Base-by-base conservation (phyloP, 2,888 invertebrate species). In the Xestoiulus laeticollis region DNA sequence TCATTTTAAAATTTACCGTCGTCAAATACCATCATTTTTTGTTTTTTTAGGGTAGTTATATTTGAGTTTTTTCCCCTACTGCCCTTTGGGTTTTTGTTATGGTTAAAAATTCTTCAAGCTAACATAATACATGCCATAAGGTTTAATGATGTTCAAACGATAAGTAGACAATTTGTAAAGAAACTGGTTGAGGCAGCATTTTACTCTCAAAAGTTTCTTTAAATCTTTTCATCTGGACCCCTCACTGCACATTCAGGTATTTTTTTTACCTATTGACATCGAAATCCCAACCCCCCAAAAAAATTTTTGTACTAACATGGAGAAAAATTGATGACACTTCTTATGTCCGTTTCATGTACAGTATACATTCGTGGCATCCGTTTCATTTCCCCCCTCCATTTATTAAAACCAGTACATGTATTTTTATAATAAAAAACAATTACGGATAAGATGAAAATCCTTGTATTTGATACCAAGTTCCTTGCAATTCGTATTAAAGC, bases 161-260 rank as follows among this genome's bases (percentile, higher is more conserved):
- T 59, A 59, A 59, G 59, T 59, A 59, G 59, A 59, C 59, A 59
- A 59, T 59, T 59, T 59, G 59, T 59, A 59, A 59, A 59, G 59
- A 22, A 59, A 59, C 59, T 59, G 59, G 59, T 59, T 59, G 59
- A 59, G 59, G n/a, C 59, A n/a, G 59, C 59, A 59, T 59, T 59
- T 59, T n/a, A 19, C 59, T 59, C 59, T 59, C 59, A 4, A 59
- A 59, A 59, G 59, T 59, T 22, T 22, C 59, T 59, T 59, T 59
- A n/a, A 59, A 59, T 59, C n/a, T 59, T 59, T n/a, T 59, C n/a
- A n/a, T n/a, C n/a, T 6, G n/a, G 59, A 59, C n/a, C 59, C 59
- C n/a, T 59, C 59, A 8, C 59, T 59, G n/a, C 10, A 12, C 59
- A 59, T 59, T 59, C n/a, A 59, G n/a, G n/a, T 59, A n/a, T n/a